Conservation (phyloP, 2,113 vertebrate genomes). For the Varanus komodoensis region DNA sequence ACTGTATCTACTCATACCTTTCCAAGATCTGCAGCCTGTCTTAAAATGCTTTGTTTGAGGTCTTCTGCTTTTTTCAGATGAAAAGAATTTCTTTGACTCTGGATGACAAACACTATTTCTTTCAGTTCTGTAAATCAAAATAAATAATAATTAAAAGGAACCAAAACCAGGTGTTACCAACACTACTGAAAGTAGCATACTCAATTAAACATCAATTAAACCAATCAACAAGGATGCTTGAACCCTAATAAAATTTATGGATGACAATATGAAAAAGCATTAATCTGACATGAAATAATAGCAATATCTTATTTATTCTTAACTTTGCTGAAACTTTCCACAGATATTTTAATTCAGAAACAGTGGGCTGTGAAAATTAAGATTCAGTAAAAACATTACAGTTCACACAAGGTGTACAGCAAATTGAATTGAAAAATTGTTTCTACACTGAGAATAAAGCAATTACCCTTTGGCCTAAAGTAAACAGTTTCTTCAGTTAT, state of each 20-base stretch:
- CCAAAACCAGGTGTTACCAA: conserved; percentile 2
- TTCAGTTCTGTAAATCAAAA: conserved; percentile 84
- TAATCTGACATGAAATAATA: not conserved
- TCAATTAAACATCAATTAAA: not conserved
- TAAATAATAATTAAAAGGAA: conserved; percentile 44
- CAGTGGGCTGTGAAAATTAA: not conserved
- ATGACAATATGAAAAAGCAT: not conserved
- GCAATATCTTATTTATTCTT: not conserved
- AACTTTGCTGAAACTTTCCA: not conserved
- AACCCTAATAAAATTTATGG: not conserved
- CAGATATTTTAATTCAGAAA: not conserved
- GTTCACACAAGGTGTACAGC: not conserved
- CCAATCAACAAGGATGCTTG: not conserved
- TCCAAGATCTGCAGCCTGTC: conserved; percentile 80
- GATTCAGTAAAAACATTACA: not conserved
- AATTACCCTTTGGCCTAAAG: conserved; percentile 1
- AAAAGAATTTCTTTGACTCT: conserved; percentile 94
- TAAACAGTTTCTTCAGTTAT: conserved; percentile 7
- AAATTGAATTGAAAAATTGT: not conserved
- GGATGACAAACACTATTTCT: conserved; percentile 93
- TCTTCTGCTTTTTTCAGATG: conserved; percentile 88
- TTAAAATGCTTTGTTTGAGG: conserved; percentile 82
- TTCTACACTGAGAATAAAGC: not conserved
- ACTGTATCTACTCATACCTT: conserved; percentile 80
- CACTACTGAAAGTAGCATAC: not conserved